Evolutionary conservation across 2,888 invertebrate species (phyloP), one percentile per base, ranked within the genome.

Genomic region (Chorisops tibialis): DNA sequence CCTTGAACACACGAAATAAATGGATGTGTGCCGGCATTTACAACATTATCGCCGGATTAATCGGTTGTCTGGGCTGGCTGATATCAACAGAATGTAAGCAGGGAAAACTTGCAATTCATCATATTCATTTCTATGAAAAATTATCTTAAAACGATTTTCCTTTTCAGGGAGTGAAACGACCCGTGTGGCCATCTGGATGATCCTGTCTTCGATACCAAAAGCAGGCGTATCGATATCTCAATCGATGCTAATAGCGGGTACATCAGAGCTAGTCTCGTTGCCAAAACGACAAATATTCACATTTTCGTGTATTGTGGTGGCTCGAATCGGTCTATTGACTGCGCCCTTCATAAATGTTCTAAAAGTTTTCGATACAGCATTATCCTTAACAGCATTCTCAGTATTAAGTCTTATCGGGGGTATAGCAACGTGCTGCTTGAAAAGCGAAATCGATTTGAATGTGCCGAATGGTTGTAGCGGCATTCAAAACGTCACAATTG

Each of bases 331-430:
- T 73, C 69, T 78, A 18, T 68, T 78, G 6, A 72, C 74, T n/a
- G 77, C 78, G 0, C 78, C 78, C 3, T 78, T 78, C 63, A 72
- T 78, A 48, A 77, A 77, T 63, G 74, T 76, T 4, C 69, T 78
- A 1, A 74, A 71, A 62, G 73, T 71, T 48, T 70, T 75, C 65
- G 73, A 77, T 62, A 71, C 73, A 0, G 74, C 78, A 2, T 66
- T 78, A 37, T 77, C 78, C 5, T 66, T 78, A 37, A 74, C 72
- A 51, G 71, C 74, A 9, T 78, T 76, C 47, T 71, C 74, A 24
- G 65, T 71, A 5, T 68, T 77, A 4, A 74, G 74, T 62, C 71
- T 77, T 37, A 64, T 76, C 21, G 78, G 77, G 1, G 78, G 78
- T 30, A 70, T 77, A 48, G 75, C 73, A 60, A 72, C 74, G 9